Conservation (phyloP, 2,797 vertebrate genomes). For the Poecilia velifera region DNA sequence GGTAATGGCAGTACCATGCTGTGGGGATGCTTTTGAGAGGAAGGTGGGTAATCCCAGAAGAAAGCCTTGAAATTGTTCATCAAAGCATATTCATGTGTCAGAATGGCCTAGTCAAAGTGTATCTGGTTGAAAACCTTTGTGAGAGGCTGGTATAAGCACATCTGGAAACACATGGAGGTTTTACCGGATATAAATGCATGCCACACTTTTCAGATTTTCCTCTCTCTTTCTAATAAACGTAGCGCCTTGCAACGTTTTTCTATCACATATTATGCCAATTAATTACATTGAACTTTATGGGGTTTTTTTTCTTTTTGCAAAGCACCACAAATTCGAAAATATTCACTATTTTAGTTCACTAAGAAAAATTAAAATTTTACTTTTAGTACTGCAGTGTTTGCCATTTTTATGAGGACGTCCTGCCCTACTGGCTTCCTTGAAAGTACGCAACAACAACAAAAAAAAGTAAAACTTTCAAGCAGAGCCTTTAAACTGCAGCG, state of each 20-base stretch:
- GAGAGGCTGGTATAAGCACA: not conserved
- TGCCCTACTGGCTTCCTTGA: constrained; percentile 3
- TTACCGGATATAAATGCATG: not conserved
- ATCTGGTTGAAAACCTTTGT: not conserved
- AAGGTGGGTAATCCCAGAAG: not conserved
- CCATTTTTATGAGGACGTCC: not conserved
- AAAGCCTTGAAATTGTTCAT: not conserved
- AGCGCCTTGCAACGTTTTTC: not conserved
- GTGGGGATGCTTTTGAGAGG: not conserved
- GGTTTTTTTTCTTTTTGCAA: not conserved
- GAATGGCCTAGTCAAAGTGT: not conserved
- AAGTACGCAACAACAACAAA: not conserved
- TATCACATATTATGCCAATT: not conserved
- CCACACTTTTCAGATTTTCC: not conserved
- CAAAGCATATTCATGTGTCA: not conserved
- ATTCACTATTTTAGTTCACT: no score
- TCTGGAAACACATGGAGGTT: not conserved
- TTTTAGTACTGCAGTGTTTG: not conserved
- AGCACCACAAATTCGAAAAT: not conserved
- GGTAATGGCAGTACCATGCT: not conserved
- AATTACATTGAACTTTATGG: not conserved
- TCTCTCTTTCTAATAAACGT: not conserved
- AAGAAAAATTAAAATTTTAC: not conserved
- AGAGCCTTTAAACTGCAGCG: constrained; percentile 23
- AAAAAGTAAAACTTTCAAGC: constrained; percentile 3